Evolutionary conservation across 1,140 invertebrate genomes (phyloP).

Genomic region (Phortica variegata): DNA sequence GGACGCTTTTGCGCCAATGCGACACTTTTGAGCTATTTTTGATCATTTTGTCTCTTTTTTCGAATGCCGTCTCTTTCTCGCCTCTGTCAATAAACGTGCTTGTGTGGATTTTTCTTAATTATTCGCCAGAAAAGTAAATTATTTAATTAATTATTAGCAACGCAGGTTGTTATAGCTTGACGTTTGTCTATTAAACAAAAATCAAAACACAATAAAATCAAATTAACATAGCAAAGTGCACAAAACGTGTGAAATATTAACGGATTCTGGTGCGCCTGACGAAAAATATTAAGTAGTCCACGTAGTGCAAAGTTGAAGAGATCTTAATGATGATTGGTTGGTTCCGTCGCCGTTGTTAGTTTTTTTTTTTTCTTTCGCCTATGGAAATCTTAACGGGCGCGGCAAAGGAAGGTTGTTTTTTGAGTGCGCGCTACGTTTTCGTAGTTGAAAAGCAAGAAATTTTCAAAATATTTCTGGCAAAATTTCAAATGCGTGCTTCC

Average conservation of each 20-base stretch:
- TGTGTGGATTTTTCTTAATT: no score
- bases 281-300: constrained; percentile 28
- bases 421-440: constrained; percentile 33
- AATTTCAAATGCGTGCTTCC: constrained; percentile 46
- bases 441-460: constrained; percentile 15
- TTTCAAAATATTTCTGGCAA: constrained; percentile 8
- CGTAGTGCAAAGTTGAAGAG: constrained; percentile 40
- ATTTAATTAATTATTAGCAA: constrained; percentile 15
- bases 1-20: no score
- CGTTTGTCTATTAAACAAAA: not conserved
- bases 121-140: constrained; percentile 4
- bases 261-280: constrained; percentile 3
- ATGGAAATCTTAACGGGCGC: constrained; percentile 17
- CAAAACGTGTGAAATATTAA: not conserved
- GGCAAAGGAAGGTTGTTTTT: no score
- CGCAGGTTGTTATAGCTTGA: constrained; percentile 10
- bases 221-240: not conserved
- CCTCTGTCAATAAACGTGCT: no score
- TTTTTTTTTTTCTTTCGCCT: constrained; percentile 14
- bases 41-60: no score
- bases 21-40: no score
- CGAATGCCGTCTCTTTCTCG: no score
- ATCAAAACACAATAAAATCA: constrained; percentile 1
- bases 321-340: no score
- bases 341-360: constrained; percentile 29